Conservation (phyloP, 2,888 invertebrate species). For the Caenorhabditis uteleia region DNA sequence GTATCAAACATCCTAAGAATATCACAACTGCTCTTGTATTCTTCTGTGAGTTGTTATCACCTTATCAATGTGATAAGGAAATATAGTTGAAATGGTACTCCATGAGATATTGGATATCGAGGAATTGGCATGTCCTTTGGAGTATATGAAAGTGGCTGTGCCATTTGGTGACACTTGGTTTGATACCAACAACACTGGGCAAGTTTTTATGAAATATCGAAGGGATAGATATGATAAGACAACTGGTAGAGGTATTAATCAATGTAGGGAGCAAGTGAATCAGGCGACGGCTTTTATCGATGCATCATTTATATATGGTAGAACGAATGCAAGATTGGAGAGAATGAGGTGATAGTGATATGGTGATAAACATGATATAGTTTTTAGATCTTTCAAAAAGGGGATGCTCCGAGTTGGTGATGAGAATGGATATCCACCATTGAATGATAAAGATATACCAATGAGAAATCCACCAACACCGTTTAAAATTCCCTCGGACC, state of each 20-base stretch:
- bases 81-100: constrained; percentile 89
- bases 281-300: constrained; percentile 98
- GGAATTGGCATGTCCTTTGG: constrained; percentile 94
- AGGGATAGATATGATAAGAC: constrained; percentile 79
- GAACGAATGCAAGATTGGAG: too few relatives aligned
- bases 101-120: constrained; percentile 97
- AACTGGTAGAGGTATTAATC: constrained; percentile 95
- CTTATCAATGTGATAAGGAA: not conserved
- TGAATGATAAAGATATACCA: constrained; percentile 88
- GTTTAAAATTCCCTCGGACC: constrained; percentile 87
- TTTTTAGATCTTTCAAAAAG: constrained; percentile 90
- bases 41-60: constrained; percentile 77
- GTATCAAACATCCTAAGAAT: constrained; percentile 61
- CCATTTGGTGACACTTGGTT: constrained; percentile 88
- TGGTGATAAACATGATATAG: constrained; percentile 95
- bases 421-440: constrained; percentile 71
- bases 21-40: constrained; percentile 80
- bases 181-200: constrained; percentile 87
- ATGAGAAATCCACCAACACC: constrained; percentile 92
- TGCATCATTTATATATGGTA: constrained; percentile 96
- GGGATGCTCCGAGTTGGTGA: constrained; percentile 81
- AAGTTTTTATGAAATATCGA: constrained; percentile 91
- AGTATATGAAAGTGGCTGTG: constrained; percentile 91
- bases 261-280: constrained; percentile 94
- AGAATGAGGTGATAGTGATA: too few relatives aligned